Base-by-base conservation (phyloP, 2,113 vertebrate species). In the Atlantisia rogersi region DNA sequence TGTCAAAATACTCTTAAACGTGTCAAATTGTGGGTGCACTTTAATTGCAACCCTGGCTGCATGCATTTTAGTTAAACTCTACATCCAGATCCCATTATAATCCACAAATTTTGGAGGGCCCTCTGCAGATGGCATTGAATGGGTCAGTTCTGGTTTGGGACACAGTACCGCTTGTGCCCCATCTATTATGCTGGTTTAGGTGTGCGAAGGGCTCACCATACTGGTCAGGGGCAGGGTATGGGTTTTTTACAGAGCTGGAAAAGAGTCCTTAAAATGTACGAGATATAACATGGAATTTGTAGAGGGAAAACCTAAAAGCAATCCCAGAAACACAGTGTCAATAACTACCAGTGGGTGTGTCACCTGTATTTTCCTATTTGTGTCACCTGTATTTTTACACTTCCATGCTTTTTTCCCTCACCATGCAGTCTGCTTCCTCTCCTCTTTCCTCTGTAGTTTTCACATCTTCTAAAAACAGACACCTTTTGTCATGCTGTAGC, bases 111-210 rank as follows among this genome's bases (percentile, higher is more conserved):
- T 86, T 5, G 0, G 29, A 37, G 6, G 6, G 11, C 28, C 20
- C 74, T 70, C 31, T 55, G 64, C 68, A 71, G 80, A 46, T 50
- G 37, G 6, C 71, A 70, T 10, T 62, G n/a, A 6, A 9, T 79
- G 32, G 12, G 11, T 48, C 12, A 74, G 11, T 16, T 89, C 73
- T 84, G 44, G 5, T 60, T 63, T 62, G 20, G 28, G 39, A 10
- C 31, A 62, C 0, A 0, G 50, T 17, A 12, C 4, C 1, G 4
- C 28, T 74, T 16, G 17, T 68, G 29, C 8, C 8, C 3, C 4
- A 15, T 39, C 4, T 88, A 73, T 88, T 80, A 46, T 0, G 1
- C 4, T 6, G 3, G 46, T 78, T 46, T 53, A 69, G n/a, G 25
- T 0, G 0, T 12, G n/a, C 0, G 0, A 46, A 67, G 28, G 37